Base-by-base conservation (phyloP, 2,888 invertebrate genomes). In the Myopa testacea region DNA sequence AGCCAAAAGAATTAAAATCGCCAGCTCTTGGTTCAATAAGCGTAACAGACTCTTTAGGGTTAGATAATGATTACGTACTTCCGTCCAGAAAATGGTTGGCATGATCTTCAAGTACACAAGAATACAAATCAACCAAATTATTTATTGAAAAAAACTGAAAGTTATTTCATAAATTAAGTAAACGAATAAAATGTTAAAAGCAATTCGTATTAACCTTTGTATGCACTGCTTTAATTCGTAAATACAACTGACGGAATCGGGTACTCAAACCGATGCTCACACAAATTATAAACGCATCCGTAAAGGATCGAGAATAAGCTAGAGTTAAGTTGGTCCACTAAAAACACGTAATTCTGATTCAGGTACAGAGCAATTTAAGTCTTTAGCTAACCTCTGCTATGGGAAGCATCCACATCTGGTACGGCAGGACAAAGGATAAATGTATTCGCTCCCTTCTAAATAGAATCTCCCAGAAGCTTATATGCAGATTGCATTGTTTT, bases 261-360 rank as follows among this genome's bases (percentile, higher is more conserved):
- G 92, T 91, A 0, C 93, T 90, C 58, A 95, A 86, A 0, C 93
- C 93, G 84, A 93, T 91, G 84, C 94, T 93, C 63, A 94, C 90
- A 55, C 94, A 86, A 82, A 94, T 93, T 16, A 94, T 92, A 73
- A 94, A 92, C 76, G 93, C 88, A 82, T 94, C 94, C 82, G 93
- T 93, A 77, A 93, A 94, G 82, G 93, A 93, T 92, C 94, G 94
- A 0, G 93, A 90, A 81, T 93, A 92, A 0, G 94, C 94, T 37
- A 93, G 91, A 0, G 86, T 85, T 67, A 88, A 77, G 78, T 87
- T 88, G 4, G 85, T 80, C 85, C 86, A 89, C 87, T 89, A 69
- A 34, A 67, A 71, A 6, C 16, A 60, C n/a, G 55, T 75, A 34
- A 63, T 34, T 71, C 12, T 37, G 34, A 65, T 14, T 65, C 34